Conservation (phyloP, 2,113 vertebrate species). For the Phrynosoma platyrhinos region DNA sequence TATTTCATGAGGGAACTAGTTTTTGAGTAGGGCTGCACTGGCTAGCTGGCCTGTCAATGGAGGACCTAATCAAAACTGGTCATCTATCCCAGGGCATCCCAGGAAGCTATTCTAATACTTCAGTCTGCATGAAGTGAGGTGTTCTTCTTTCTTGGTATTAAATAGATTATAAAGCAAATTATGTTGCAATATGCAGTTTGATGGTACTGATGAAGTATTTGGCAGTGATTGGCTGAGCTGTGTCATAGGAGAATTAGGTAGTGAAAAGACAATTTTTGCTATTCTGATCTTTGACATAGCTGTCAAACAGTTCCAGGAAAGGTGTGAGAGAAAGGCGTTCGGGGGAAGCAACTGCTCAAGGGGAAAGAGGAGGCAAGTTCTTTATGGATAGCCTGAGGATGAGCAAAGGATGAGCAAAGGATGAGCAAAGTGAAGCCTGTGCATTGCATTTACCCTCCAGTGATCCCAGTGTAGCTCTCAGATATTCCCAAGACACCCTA, state of each 20-base stretch:
- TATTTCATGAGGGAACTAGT: neutral
- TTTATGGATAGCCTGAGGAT: too few relatives aligned
- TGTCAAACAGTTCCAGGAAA: neutral
- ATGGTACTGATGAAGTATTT: neutral
- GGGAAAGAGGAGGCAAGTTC: neutral
- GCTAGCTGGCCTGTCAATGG: neutral
- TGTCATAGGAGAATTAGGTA: neutral
- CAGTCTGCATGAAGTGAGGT: neutral
- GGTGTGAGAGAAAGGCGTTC: too few relatives aligned
- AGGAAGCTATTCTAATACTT: neutral
- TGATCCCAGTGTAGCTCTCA: too few relatives aligned
- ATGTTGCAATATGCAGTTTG: neutral
- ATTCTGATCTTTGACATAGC: neutral
- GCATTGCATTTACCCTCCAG: too few relatives aligned
- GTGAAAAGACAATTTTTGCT: neutral
- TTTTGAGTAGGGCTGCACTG: neutral
- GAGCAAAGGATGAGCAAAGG: too few relatives aligned
- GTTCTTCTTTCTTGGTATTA: neutral
- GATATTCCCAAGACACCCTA: too few relatives aligned
- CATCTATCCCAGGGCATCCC: neutral
- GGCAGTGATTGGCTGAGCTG: neutral
- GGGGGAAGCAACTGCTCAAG: neutral
- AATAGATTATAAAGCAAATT: neutral
- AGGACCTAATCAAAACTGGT: too few relatives aligned
- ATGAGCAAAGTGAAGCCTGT: too few relatives aligned